Evolutionary conservation across 2,797 vertebrate genomes (phyloP).

Genomic region (Gymnocypris eckloni): DNA sequence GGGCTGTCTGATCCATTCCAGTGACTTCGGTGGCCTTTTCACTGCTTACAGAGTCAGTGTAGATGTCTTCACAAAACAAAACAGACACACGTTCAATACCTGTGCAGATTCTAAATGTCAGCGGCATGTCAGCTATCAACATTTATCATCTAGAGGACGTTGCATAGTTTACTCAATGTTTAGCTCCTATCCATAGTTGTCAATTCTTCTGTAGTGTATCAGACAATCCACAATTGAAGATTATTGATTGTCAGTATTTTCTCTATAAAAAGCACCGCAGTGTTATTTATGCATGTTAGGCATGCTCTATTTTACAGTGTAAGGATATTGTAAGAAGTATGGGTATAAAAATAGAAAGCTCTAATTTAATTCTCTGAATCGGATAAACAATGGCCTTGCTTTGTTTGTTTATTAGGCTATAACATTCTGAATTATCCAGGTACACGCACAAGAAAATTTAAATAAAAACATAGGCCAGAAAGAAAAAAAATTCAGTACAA

Average conservation of each 20-base stretch:
- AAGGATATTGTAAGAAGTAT: not conserved
- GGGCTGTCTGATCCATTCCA: slow-evolving; percentile 50
- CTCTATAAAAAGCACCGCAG: not conserved
- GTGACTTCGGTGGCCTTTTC: slow-evolving; percentile 46
- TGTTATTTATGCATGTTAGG: not conserved
- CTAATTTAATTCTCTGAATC: not conserved
- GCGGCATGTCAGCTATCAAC: slow-evolving; percentile 29
- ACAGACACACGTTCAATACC: slow-evolving; percentile 36
- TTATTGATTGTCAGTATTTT: not conserved
- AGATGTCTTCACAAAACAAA: slow-evolving; percentile 54
- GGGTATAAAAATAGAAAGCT: not conserved
- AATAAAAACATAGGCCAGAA: not conserved
- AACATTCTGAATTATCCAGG: not conserved
- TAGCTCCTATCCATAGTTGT: not conserved
- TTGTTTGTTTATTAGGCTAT: not conserved
- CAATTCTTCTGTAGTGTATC: not conserved
- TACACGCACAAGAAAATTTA: not conserved
- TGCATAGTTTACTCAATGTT: slow-evolving; percentile 22
- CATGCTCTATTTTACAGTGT: not conserved
- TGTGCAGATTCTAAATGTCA: slow-evolving; percentile 40
- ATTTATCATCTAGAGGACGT: slow-evolving; percentile 30
- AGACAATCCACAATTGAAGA: not conserved
- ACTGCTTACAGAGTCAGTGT: slow-evolving; percentile 53
- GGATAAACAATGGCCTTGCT: not conserved
- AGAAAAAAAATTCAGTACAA: not conserved